Base-by-base conservation (phyloP, 2,113 vertebrate genomes). In the Petaurus breviceps region DNA sequence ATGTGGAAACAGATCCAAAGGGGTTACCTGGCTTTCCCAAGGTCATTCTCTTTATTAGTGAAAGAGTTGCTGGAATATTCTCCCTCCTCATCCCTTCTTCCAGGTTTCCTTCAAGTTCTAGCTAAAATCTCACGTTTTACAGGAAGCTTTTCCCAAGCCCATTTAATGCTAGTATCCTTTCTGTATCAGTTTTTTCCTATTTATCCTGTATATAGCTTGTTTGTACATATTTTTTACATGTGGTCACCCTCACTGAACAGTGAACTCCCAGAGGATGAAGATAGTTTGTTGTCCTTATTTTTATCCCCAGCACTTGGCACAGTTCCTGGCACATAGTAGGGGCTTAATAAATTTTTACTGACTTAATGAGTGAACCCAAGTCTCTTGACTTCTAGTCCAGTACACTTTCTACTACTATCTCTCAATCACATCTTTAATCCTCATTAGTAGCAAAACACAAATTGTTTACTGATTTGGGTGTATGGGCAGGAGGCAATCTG, bases 401-500 rank as follows among this genome's bases (percentile, higher is more conserved):
- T 43, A 43, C n/a, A 43, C n/a, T 43, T 43, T 84, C 68, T 84
- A 84, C 19, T 43, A 84, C 19, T 43, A n/a, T 43, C 68, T 23
- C n/a, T 43, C 68, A 22, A 23, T 22, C n/a, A 84, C n/a, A 84
- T 84, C n/a, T 43, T 43, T 43, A 84, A 84, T 43, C n/a, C 19
- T 84, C 68, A 84, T 84, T 84, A 84, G 16, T 14, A 84, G n/a
- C 68, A 84, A 84, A 84, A 84, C 68, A 43, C 6, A 84, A 84
- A 84, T 43, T 84, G 68, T 84, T 68, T 43, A 43, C 37, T 84
- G 68, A 84, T 84, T 23, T 43, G 68, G 68, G n/a, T 23, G 19
- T 0, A 1, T 0, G 26, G 43, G 10, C 28, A 46, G 54, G 11
- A n/a, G 55, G 89, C 11, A 11, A 0, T 0, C 26, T 2, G 31